phyloP scores from a whole-genome alignment of 2,113 vertebrate species.

The Anarhynchus alexandrinus region DNA sequence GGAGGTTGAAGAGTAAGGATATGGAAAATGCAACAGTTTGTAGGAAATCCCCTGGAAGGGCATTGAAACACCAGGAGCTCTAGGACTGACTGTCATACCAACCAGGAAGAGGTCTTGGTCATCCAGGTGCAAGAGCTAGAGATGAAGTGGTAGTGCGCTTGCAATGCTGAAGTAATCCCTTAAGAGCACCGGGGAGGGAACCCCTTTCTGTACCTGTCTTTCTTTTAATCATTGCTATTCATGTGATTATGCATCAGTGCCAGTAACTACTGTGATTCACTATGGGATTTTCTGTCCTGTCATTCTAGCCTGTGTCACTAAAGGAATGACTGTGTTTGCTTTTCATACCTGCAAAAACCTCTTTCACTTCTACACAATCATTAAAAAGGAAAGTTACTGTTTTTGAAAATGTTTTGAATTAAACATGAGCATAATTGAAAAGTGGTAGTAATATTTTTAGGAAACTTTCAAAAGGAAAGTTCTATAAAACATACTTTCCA shows the following conservation, averaged over 20 bases:
- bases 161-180: not conserved
- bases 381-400: not conserved
- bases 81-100: not conserved
- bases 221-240: not conserved
- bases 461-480: not conserved
- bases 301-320: not conserved
- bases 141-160: not conserved
- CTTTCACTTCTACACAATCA: not conserved
- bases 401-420: not conserved
- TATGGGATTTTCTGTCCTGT: not conserved
- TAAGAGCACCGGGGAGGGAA: accelerated
- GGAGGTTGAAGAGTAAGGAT: not conserved
- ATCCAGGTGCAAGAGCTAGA: not conserved
- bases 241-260: not conserved
- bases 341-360: not conserved
- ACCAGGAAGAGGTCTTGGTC: not conserved
- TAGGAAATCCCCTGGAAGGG: not conserved
- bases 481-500: not conserved
- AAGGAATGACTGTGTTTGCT: not conserved
- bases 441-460: not conserved
- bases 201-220: not conserved
- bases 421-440: not conserved
- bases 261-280: not conserved
- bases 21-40: not conserved
- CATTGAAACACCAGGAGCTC: not conserved